Conservation (phyloP, 1,140 invertebrate genomes). For the Drosophila oshimai region DNA sequence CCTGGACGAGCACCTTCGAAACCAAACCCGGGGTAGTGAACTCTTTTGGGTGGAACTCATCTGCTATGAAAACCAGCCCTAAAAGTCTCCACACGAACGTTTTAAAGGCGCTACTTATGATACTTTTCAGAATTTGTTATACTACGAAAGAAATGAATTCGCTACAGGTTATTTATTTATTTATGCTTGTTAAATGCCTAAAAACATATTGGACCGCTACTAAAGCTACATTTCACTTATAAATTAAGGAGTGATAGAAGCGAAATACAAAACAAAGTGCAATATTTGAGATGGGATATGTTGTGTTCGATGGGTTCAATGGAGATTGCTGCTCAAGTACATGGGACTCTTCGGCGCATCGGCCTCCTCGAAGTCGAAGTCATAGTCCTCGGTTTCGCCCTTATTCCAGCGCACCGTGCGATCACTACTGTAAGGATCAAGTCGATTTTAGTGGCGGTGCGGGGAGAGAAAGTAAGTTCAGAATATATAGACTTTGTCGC, state of each 20-base stretch:
- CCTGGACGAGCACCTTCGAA: not conserved
- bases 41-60: too few relatives aligned
- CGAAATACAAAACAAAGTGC: conserved; percentile 53
- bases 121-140: too few relatives aligned
- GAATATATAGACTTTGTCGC: conserved; percentile 79
- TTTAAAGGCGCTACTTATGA: not conserved
- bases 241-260: conserved; percentile 10
- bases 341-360: conserved; percentile 60
- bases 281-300: not conserved
- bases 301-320: conserved; percentile 11
- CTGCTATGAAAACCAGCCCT: not conserved
- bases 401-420: conserved; percentile 72
- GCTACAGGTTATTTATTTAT: conserved; percentile 34
- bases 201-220: conserved; percentile 7
- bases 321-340: conserved; percentile 53
- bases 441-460: conserved; percentile 22
- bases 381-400: conserved; percentile 57
- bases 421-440: conserved; percentile 36
- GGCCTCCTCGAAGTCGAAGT: conserved; percentile 75
- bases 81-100: not conserved
- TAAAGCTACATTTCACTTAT: conserved; percentile 41
- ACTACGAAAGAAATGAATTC: conserved; percentile 5
- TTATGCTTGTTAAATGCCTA: conserved; percentile 34
- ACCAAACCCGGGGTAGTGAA: not conserved
- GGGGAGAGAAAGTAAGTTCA: conserved; percentile 70